These are phyloP conservation scores for Rhynchotus rufescens DNA, from an alignment of 2,797 vertebrate genomes.

Conservation along the genomic window DNA sequence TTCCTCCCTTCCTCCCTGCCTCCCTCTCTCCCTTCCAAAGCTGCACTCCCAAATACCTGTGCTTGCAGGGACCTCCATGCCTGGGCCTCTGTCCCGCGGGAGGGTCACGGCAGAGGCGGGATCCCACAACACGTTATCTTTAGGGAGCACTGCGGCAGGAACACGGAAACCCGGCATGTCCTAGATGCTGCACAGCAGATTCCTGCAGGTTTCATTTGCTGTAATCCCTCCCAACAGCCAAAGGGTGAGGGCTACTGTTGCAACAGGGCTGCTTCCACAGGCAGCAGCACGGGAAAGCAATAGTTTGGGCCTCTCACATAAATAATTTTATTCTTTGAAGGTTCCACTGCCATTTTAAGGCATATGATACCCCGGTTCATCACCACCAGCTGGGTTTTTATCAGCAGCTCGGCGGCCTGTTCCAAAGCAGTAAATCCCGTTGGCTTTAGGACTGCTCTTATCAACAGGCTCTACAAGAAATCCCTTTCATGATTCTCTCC, in stretches of 20 bases:
- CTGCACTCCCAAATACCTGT: not conserved
- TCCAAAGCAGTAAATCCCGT: not conserved
- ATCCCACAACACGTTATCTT: not conserved
- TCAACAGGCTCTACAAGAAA: not conserved
- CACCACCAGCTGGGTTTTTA: not conserved
- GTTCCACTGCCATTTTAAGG: not conserved
- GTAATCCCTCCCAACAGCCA: not conserved
- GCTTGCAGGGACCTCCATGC: accelerated
- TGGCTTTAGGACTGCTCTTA: not conserved
- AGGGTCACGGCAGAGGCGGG: not conserved
- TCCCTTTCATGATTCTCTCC: not conserved
- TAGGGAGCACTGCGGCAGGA: not conserved
- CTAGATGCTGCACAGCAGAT: not conserved
- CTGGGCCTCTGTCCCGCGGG: not conserved
- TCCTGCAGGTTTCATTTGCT: not conserved
- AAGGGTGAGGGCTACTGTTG: not conserved
- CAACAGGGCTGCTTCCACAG: not conserved
- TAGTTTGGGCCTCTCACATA: not conserved
- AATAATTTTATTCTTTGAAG: not conserved
- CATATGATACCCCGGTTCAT: not conserved
- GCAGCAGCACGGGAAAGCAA: not conserved
- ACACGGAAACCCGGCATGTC: not conserved
- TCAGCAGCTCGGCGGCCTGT: not conserved
- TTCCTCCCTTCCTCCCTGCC: not conserved
- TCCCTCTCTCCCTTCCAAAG: not conserved